Base-by-base conservation (phyloP, 37 sponge, comb jelly and placozoan species). In the Halisarca cf. caerulea region DNA sequence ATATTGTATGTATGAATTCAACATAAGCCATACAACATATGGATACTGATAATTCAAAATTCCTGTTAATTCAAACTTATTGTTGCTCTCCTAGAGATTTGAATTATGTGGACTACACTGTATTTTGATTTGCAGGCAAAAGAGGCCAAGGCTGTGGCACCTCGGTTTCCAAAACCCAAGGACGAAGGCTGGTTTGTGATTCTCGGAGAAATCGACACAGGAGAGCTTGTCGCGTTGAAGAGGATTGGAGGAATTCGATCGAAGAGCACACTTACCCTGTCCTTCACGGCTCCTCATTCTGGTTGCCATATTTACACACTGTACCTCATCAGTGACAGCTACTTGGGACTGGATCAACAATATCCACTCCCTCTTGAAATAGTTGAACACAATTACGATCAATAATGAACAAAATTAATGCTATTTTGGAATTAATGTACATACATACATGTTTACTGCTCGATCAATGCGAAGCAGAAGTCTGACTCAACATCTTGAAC, bases 131-230 rank as follows among this genome's bases (percentile, higher is more conserved):
- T 6, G 27, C 39, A 32, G 57, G 41, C 83, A 58, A 21, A 18
- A 68, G 88, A 82, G 24, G 20, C 53, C 15, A 77, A 82, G 37
- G 91, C 84, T 43, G 35, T 90, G 59, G 70, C 93, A 57, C 99
- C 96, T 1, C 77, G 80, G 14, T 98, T 96, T 58, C 91, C 92
- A 25, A 98, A 98, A 57, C 61, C 90, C 11, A 96, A 96, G 71
- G 95, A 96, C 58, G 99, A 98, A 79, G 95, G 96, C 4, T 98
- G 99, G 99, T 98, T 92, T 92, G 57, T 98, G 17, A 38, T 94
- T 14, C 44, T 98, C 20, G 99, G 99, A 9, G 91, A 91, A 40
- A 82, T 85, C 8, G 96, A 96, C 71, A 70, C 80, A 17, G 83
- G 86, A 64, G 96, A 96, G 60, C 89, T 98, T 74, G 77, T 96